phyloP scores from a whole-genome alignment of 2,113 vertebrate species.

The Pipa parva region DNA sequence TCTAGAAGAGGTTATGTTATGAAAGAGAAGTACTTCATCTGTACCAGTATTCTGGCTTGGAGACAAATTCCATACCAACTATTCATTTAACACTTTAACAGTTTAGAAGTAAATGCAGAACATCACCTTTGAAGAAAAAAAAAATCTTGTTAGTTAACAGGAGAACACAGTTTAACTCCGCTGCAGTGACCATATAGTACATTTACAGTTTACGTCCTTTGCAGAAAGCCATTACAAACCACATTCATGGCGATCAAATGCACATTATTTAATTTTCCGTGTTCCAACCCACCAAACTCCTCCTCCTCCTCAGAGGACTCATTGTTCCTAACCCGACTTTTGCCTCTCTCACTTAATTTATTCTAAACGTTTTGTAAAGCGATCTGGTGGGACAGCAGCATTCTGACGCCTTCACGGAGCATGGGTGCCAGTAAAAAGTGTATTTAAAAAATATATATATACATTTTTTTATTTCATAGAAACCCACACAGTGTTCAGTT shows the following conservation, averaged over 20 bases:
- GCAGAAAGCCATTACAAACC: constrained; percentile 7
- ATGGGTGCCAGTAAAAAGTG: constrained; percentile 2
- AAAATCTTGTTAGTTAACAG: background rate
- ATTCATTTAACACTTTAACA: background rate
- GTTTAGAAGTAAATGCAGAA: background rate
- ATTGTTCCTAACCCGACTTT: background rate
- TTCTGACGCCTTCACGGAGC: background rate
- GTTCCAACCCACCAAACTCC: background rate
- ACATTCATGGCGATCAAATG: constrained; percentile 6
- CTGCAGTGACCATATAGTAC: constrained; percentile 1
- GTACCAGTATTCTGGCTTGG: background rate
- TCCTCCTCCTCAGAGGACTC: constrained; percentile 15
- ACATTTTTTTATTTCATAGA: constrained; percentile 28
- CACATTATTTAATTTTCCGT: constrained; percentile 9
- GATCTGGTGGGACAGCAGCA: constrained; percentile 3
- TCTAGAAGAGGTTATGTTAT: background rate
- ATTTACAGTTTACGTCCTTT: background rate
- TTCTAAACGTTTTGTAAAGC: background rate
- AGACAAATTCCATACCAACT: background rate
- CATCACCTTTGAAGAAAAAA: background rate
- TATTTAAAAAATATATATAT: constrained; percentile 18
- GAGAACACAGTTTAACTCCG: background rate
- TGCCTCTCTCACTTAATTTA: background rate
- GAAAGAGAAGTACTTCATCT: background rate
- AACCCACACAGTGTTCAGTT: constrained; percentile 28